Percentiles rank a stretch among this genome's conserved stretches.
Conservation (phyloP, 2,113 vertebrate genomes). For the Burhinus bistriatus region DNA sequence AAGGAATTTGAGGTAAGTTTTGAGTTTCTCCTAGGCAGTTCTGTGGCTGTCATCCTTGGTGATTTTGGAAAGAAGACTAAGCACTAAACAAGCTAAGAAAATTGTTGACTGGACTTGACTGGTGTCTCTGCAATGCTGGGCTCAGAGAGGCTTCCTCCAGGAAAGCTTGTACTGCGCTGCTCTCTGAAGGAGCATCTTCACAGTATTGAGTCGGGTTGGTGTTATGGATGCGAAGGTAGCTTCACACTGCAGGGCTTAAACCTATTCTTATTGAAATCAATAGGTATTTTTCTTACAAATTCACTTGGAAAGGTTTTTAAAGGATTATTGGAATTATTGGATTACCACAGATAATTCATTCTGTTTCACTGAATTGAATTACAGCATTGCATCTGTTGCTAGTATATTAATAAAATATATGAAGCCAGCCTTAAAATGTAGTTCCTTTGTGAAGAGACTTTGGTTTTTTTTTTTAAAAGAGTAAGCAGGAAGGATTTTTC, state of each 20-base stretch:
- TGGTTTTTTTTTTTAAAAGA: slow-evolving; percentile 2
- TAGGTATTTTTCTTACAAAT: not conserved
- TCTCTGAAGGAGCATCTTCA: not conserved
- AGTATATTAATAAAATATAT: slow-evolving; percentile 36
- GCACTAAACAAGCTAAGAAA: not conserved
- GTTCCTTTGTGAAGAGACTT: slow-evolving; percentile 16
- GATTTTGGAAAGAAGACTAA: not conserved
- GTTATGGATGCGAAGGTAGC: not conserved
- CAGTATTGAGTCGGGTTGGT: not conserved
- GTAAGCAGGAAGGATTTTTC: slow-evolving; percentile 60
- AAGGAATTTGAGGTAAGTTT: not conserved
- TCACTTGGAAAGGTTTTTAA: not conserved
- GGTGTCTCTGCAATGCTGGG: fast-evolving
- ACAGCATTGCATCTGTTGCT: not conserved
- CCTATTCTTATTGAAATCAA: not conserved
- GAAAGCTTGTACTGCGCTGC: fast-evolving
- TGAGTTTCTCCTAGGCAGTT: not conserved
- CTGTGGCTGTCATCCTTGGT: not conserved
- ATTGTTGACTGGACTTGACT: not conserved
- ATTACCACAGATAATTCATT: not conserved
- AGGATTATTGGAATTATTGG: not conserved
- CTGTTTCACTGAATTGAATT: slow-evolving; percentile 40
- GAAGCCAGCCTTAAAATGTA: slow-evolving; percentile 30
- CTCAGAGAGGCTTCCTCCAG: not conserved
- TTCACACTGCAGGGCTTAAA: not conserved